Base-by-base conservation (phyloP, 37 sponge, comb jelly and placozoan genomes). In the Bolinopsis microptera region DNA sequence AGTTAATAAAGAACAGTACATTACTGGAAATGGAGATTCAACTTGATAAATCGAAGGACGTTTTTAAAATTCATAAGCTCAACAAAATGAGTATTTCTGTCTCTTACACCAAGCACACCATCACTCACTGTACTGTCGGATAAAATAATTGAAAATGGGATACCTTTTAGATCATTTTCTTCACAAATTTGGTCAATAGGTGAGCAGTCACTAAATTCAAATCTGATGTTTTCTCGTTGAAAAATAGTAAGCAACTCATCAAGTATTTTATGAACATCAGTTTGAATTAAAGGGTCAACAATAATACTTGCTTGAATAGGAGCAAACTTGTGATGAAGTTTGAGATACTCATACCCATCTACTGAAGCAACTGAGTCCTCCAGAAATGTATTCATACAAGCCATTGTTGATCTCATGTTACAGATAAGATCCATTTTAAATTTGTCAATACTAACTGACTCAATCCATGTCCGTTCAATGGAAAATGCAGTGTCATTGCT, bases 21-120 rank as follows among this genome's bases (percentile, higher is more conserved):
- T 21, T 0, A 0, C 1, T 24, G 61, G 18, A 86, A 41, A 40
- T 24, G 27, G 0, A 86, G 61, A 40, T 86, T 86, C 0, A 86
- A 34, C 36, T 86, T 86, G 2, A 86, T n/a, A 3, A 24, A 86
- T 24, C 1, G 18, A 41, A 41, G 22, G 39, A 86, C 35, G 3
- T 22, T 41, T 41, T 34, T 38, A 18, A 33, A 86, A 41, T 86
- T 86, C 8, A 86, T 86, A 3, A 48, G 90, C 61, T 86, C 90
- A 41, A 86, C 31, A 26, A 86, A 40, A 39, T 86, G 90, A 9
- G 90, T 86, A n/a, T 86, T 41, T 86, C 90, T 86, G 48, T 86
- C 90, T 39, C 90, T 13, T 41, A 86, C 36, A 41, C 5, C 3
- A 18, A 34, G 48, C 9, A 86, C 26, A 24, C 90, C 90, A 86